Evolutionary conservation across 2,113 vertebrate genomes (phyloP).

Genomic region (Chaenocephalus aceratus): DNA sequence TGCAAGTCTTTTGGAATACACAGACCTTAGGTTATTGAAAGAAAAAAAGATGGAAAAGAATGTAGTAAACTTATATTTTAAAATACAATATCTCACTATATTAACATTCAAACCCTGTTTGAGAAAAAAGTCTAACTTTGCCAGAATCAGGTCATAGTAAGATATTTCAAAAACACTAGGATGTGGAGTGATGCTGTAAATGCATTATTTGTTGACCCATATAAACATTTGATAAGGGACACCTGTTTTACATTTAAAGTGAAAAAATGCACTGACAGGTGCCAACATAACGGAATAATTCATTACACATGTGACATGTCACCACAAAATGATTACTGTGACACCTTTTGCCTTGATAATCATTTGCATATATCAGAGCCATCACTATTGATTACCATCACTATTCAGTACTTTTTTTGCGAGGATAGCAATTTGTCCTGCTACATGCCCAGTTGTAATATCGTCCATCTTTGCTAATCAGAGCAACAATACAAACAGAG

Average conservation of each 20-base stretch:
- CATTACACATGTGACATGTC: constrained; percentile 31
- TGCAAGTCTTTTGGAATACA: constrained; percentile 6
- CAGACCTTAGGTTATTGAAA: constrained; percentile 5
- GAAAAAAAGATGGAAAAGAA: not conserved
- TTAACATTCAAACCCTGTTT: not conserved
- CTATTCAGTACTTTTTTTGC: not conserved
- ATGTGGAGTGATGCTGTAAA: constrained; percentile 5
- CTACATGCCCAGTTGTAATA: constrained; percentile 8
- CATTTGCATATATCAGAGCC: constrained; percentile 15
- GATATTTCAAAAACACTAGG: constrained; percentile 23
- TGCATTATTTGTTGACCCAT: constrained; percentile 12
- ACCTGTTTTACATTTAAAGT: constrained; percentile 54
- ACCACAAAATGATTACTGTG: constrained; percentile 13
- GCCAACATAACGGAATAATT: constrained; percentile 20
- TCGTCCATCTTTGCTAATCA: constrained; percentile 26
- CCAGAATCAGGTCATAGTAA: not conserved
- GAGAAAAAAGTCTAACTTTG: not conserved
- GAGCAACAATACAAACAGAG: not conserved
- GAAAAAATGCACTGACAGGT: constrained; percentile 12
- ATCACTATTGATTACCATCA: constrained; percentile 26
- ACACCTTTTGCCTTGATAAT: constrained; percentile 18
- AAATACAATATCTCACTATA: not conserved
- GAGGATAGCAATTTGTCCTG: constrained; percentile 1
- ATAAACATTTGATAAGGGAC: constrained; percentile 11
- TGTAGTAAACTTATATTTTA: constrained; percentile 6